Evolutionary conservation across 2,888 invertebrate species (phyloP).

Genomic region (Cosmopolites sordidus): DNA sequence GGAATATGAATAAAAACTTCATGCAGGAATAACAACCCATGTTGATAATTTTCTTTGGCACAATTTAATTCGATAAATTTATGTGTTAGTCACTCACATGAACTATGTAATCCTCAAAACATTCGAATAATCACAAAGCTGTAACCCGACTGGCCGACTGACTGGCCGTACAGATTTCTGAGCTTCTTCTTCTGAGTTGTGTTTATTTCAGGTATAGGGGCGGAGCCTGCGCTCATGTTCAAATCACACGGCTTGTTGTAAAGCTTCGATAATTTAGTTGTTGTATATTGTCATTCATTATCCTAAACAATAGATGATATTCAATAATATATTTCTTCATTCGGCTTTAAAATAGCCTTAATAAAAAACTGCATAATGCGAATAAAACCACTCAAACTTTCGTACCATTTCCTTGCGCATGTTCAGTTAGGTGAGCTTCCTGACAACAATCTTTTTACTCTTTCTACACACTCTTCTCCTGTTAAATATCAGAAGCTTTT

Average conservation of each 20-base stretch:
- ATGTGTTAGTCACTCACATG: conserved; percentile 10
- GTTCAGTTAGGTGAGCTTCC: no score
- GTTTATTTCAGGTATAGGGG: conserved; percentile 3
- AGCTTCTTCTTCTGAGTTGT: conserved; percentile 7
- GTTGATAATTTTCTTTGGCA: conserved; percentile 22
- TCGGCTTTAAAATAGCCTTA: no score
- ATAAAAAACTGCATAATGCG: no score
- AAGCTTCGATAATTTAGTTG: background rate
- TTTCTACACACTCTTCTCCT: background rate
- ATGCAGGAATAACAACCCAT: conserved; percentile 67
- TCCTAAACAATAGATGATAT: no score
- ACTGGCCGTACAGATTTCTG: conserved; percentile 6
- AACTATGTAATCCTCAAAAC: background rate
- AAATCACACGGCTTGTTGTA: no score
- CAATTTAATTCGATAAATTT: conserved; percentile 6
- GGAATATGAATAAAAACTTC: conserved; percentile 67
- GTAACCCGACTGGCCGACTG: conserved; percentile 5
- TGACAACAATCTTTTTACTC: no score
- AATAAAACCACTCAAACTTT: no score
- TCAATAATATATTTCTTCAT: no score
- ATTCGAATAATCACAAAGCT: background rate
- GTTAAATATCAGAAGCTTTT: background rate
- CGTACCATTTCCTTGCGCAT: no score
- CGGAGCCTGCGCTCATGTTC: conserved; percentile 12
- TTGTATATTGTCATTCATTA: no score